These are phyloP conservation scores for Chrysoperla carnea DNA, from an alignment of 1,140 invertebrate genomes.

Conservation along the genomic window DNA sequence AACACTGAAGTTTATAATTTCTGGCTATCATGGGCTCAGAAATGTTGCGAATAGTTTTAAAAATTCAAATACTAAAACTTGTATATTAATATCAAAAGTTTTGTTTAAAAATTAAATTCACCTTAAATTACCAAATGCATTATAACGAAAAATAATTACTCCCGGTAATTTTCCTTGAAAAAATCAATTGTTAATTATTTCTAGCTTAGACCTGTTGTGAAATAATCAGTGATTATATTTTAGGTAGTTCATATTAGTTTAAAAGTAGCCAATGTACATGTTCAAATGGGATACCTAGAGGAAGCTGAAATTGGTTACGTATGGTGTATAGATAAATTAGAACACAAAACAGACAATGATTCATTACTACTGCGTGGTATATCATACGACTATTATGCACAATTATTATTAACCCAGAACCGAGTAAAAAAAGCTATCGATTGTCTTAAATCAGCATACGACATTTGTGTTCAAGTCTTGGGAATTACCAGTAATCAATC, in stretches of 20 bases:
- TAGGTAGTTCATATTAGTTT: slow-evolving; percentile 52
- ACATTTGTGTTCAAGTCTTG: slow-evolving; percentile 41
- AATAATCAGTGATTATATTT: too few species aligned
- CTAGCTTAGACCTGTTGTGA: too few species aligned
- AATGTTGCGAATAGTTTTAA: too few species aligned
- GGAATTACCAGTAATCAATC: slow-evolving; percentile 53
- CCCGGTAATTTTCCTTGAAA: too few species aligned
- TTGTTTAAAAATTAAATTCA: too few species aligned
- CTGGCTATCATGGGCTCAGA: too few species aligned
- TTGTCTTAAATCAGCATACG: slow-evolving; percentile 49
- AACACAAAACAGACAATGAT: slow-evolving; percentile 31
- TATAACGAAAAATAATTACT: too few species aligned
- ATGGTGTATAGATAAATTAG: slow-evolving; percentile 53
- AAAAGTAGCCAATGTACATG: slow-evolving; percentile 53
- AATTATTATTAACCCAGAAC: slow-evolving; percentile 46
- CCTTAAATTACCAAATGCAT: too few species aligned
- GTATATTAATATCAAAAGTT: too few species aligned
- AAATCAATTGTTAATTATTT: too few species aligned
- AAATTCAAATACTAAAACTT: too few species aligned
- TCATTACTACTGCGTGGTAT: slow-evolving; percentile 47
- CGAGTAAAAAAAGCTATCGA: slow-evolving; percentile 42
- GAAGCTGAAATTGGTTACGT: slow-evolving; percentile 57
- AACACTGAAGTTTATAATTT: too few species aligned
- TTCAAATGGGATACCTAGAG: slow-evolving; percentile 36
- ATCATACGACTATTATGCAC: slow-evolving; percentile 65